phyloP scores from a whole-genome alignment of 2,113 vertebrate genomes.

The Callipepla californica region DNA sequence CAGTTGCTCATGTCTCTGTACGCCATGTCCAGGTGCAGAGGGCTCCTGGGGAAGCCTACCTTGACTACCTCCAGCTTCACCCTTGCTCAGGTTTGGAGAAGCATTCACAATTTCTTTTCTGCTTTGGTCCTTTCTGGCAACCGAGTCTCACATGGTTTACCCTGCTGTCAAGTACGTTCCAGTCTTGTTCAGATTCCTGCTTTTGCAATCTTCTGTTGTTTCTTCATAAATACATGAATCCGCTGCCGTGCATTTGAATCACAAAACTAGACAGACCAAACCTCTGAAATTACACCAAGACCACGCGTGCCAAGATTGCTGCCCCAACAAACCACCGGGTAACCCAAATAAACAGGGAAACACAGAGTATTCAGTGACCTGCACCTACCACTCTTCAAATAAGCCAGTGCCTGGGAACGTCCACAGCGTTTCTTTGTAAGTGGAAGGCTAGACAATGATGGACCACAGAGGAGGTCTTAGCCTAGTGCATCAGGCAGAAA shows the following conservation, averaged over 20 bases:
- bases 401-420: not conserved
- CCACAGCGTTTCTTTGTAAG: not conserved
- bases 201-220: not conserved
- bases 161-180: not conserved
- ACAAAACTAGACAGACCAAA: not conserved
- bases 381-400: not conserved
- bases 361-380: not conserved
- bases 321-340: not conserved
- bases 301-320: not conserved
- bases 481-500: rapidly evolving
- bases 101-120: not conserved
- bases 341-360: not conserved
- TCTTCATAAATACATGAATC: not conserved
- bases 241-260: not conserved
- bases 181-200: not conserved
- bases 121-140: not conserved
- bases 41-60: not conserved
- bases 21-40: not conserved
- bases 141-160: rapidly evolving
- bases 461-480: rapidly evolving
- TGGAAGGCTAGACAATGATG: not conserved
- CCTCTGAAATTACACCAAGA: not conserved
- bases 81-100: not conserved
- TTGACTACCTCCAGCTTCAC: not conserved
- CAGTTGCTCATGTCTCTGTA: not conserved